Conservation (phyloP, 2,113 vertebrate genomes). For the Cryptotis parvus region DNA sequence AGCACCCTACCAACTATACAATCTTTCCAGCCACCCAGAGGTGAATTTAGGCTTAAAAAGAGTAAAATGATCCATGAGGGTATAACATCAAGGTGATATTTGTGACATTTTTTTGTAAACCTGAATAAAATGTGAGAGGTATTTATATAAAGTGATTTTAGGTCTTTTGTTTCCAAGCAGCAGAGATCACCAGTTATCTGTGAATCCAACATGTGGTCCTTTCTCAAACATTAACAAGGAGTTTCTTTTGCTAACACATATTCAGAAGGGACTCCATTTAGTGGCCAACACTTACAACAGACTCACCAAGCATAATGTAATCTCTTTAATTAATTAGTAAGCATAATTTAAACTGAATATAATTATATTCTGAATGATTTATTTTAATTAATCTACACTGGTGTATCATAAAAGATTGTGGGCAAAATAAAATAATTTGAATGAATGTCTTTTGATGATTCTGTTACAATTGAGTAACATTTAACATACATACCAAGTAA, state of each 20-base stretch:
- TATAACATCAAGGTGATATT: background rate
- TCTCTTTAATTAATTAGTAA: constrained; percentile 31
- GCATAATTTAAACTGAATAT: background rate
- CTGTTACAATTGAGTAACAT: background rate
- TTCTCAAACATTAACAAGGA: background rate
- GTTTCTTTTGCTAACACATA: background rate
- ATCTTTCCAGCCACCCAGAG: too few relatives aligned
- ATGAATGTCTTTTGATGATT: background rate
- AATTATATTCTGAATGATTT: constrained; percentile 27
- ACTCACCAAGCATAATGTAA: background rate
- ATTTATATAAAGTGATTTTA: background rate
- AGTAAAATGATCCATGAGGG: background rate
- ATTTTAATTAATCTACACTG: constrained; percentile 39
- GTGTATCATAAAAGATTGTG: background rate
- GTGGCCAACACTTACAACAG: background rate
- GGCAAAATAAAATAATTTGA: constrained; percentile 43
- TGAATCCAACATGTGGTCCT: background rate
- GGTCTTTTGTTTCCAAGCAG: background rate
- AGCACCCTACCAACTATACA: too few relatives aligned
- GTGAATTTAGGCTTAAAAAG: background rate
- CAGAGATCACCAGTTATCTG: background rate
- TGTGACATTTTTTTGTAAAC: background rate
- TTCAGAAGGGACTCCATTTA: background rate
- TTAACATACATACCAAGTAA: background rate
- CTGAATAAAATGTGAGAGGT: background rate